These are phyloP conservation scores for Teleiodes luculella DNA, from an alignment of 2,888 invertebrate genomes.

Conservation along the genomic window DNA sequence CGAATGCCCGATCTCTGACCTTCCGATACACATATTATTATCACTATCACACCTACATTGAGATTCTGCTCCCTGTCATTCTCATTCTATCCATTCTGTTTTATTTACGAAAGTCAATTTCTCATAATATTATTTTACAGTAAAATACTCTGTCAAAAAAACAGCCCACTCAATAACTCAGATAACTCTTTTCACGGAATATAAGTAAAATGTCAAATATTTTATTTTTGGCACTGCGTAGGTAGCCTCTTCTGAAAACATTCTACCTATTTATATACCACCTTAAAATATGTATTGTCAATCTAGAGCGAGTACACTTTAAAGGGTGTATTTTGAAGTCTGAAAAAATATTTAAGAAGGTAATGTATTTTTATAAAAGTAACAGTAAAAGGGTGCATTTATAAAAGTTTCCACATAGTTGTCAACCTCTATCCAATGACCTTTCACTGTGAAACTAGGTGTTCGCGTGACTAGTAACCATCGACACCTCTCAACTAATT, in stretches of 20 bases:
- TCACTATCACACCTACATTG: slow-evolving; percentile 1
- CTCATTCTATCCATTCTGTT: too few relatives aligned
- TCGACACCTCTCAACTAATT: slow-evolving; percentile 28
- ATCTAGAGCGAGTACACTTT: too few relatives aligned
- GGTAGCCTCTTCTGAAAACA: neutral
- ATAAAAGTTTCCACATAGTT: neutral
- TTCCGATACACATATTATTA: neutral
- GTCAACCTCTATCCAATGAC: slow-evolving; percentile 24
- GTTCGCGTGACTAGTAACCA: slow-evolving; percentile 43
- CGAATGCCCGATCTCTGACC: slow-evolving; percentile 1
- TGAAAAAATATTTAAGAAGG: too few relatives aligned
- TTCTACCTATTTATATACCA: neutral
- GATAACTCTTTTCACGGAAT: neutral
- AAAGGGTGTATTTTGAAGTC: too few relatives aligned
- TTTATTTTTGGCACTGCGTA: neutral
- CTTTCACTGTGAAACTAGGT: slow-evolving; percentile 39
- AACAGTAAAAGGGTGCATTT: neutral
- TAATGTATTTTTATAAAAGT: too few relatives aligned
- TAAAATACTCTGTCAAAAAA: too few relatives aligned
- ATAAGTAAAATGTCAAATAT: neutral
- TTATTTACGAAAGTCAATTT: too few relatives aligned
- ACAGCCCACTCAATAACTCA: too few relatives aligned
- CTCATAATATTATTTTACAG: too few relatives aligned
- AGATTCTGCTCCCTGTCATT: neutral
- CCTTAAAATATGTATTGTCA: too few relatives aligned